Percentiles rank a stretch among this genome's conserved stretches.
These are phyloP conservation scores for Propithecus coquereli DNA, from an alignment of 2,113 vertebrate genomes.

Conservation along the genomic window DNA sequence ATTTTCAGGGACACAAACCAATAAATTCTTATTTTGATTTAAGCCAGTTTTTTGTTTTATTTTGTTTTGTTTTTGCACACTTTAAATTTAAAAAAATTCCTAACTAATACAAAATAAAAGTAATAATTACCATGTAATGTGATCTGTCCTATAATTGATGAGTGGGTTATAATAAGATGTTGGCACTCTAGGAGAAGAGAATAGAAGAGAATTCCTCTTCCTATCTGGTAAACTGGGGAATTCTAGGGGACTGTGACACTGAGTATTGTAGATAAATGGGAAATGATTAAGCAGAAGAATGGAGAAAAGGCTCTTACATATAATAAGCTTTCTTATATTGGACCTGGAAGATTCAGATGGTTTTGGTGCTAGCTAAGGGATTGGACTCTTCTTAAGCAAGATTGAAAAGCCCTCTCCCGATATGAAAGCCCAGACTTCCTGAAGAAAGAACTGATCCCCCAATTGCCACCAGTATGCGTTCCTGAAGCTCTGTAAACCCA, in stretches of 20 bases:
- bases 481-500: not conserved
- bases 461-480: not conserved
- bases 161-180: not conserved
- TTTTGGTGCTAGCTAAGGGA: not conserved
- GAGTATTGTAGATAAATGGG: not conserved
- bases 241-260: not conserved
- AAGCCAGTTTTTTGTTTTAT: not conserved
- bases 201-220: not conserved
- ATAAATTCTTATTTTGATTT: not conserved
- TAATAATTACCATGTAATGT: not conserved
- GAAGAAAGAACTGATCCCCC: not conserved
- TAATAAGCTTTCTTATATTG: not conserved
- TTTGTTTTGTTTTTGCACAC: not conserved
- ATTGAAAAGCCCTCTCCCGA: not conserved
- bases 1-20: not conserved
- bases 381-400: not conserved
- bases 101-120: not conserved
- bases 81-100: not conserved
- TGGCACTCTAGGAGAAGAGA: not conserved
- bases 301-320: not conserved
- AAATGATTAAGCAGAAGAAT: not conserved
- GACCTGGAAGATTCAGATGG: not conserved
- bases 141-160: not conserved
- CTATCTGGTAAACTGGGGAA: not conserved
- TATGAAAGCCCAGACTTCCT: not conserved